Conservation (phyloP, 2,113 vertebrate genomes). For the Tenebrosternarchus preto region DNA sequence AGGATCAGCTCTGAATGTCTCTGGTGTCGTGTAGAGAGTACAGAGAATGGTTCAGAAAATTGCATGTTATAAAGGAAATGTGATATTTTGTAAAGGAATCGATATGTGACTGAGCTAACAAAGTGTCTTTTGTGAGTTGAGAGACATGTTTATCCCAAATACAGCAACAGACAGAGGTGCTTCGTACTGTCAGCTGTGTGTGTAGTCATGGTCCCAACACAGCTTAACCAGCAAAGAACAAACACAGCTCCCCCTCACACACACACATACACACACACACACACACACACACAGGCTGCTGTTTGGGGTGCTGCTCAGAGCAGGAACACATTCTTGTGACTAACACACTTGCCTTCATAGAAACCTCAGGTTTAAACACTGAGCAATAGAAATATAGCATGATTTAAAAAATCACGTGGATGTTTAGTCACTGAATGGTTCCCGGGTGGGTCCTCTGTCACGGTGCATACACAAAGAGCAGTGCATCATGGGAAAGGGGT, state of each 20-base stretch:
- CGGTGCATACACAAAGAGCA: no score
- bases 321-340: constrained; percentile 1
- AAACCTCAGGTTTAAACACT: no score
- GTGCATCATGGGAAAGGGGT: no score
- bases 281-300: background rate
- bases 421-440: no score
- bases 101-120: background rate
- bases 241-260: no score
- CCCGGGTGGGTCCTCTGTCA: no score
- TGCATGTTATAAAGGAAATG: background rate
- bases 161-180: background rate
- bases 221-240: no score
- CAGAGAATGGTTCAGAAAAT: background rate
- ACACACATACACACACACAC: background rate
- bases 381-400: no score
- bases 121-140: background rate
- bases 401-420: no score
- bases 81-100: background rate
- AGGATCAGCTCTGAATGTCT: background rate
- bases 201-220: no score
- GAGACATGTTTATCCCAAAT: constrained; percentile 2
- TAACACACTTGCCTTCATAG: background rate
- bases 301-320: constrained; percentile 30
- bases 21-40: background rate
- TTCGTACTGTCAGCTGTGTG: background rate